Evolutionary conservation across 2,113 vertebrate genomes (phyloP), one percentile per base, ranked within the genome.

Genomic region (Geothlypis trichas): DNA sequence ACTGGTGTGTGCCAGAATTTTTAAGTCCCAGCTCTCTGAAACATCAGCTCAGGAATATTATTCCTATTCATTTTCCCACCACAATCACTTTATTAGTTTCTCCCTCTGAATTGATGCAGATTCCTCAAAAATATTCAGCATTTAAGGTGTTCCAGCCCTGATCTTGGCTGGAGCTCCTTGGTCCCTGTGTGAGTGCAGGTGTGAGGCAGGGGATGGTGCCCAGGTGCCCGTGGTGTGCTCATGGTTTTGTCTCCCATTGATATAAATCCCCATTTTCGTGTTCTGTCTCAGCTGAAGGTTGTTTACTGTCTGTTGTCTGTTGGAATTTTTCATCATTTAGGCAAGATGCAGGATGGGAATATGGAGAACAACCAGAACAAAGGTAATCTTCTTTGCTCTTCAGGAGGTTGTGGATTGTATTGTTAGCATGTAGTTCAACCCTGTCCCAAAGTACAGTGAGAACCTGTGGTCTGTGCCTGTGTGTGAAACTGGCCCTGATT

Each of bases 331-430:
- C 99, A 99, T 99, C 98, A 93, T 99, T 98, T 99, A 99, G 99
- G 99, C 99, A 99, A 99, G 99, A 99, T 99, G 99, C 99, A 99
- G 98, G 99, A 99, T 99, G 99, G 99, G 96, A 99, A 99, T 99
- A 98, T 99, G 99, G 99, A 99, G 98, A 98, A 98, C 99, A 99
- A 98, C 99, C 99, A 99, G 98, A 99, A 99, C 98, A 99, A 99
- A 99, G 99, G 99, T 99, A 99, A 99, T 98, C 94, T 94, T 96
- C 97, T 98, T 98, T 98, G 52, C 26, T 93, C 39, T 84, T 97
- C 87, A 96, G 92, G 46, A 82, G 93, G 77, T 78, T 84, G 81
- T 96, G 91, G 54, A 75, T 90, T 80, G 87, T 75, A 16, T 66
- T 88, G 80, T 66, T 89, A 96, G 68, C 82, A 79, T 96, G 82